These are phyloP conservation scores for Tragelaphus imberbis DNA, from an alignment of 2,113 vertebrate genomes.

Conservation along the genomic window DNA sequence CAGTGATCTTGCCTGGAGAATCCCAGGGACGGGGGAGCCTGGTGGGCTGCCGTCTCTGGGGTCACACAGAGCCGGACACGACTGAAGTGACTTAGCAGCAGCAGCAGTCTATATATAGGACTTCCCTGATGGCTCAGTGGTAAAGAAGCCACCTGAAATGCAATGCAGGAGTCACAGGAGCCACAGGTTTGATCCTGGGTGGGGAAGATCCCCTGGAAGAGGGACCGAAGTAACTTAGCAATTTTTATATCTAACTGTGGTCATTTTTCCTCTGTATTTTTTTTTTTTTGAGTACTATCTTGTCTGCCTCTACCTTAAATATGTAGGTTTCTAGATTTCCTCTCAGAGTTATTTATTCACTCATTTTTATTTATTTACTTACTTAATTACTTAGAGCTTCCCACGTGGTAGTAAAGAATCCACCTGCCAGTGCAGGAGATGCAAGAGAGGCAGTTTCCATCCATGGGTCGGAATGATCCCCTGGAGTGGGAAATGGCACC, in stretches of 20 bases:
- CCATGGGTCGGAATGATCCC: background rate
- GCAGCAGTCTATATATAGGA: fast-evolving
- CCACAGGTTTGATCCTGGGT: background rate
- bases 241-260: background rate
- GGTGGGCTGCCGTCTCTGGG: no score
- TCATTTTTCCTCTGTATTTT: background rate
- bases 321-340: background rate
- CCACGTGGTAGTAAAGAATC: background rate
- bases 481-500: background rate
- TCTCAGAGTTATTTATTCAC: background rate
- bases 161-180: background rate
- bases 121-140: background rate
- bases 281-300: background rate
- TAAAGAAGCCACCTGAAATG: background rate
- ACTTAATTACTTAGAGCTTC: background rate
- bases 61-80: no score
- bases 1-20: no score
- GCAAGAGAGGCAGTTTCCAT: background rate
- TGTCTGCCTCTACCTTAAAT: background rate
- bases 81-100: no score
- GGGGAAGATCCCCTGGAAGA: background rate
- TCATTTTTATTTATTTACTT: background rate
- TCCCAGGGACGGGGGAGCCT: no score
- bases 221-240: background rate
- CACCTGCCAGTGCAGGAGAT: background rate